Evolutionary conservation across 2,888 invertebrate species (phyloP), one percentile per base, ranked within the genome.

Genomic region (Trisateles emortualis): DNA sequence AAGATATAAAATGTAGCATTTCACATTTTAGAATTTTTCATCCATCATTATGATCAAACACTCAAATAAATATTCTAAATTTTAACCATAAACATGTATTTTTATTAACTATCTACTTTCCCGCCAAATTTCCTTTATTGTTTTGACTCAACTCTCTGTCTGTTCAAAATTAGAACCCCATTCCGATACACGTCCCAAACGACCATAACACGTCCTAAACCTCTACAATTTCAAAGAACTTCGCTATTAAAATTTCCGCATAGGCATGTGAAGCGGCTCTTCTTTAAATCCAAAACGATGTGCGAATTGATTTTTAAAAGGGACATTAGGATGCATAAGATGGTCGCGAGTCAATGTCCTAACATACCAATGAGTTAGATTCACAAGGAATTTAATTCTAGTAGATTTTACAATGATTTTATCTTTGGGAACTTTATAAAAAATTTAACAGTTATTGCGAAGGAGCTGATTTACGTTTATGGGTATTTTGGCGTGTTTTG

Each of bases 241-340:
- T 47, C 24, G 33, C 30, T 41, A 35, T 58, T 57, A 33, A 9
- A 26, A 24, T 46, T 39, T 55, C 39, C 33, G 17, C 54, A 24
- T 26, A 58, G 42, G 54, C 26, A 68, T 60, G 54, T 52, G 29
- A 30, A 38, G 29, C 41, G 36, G 42, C 47, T 36, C 29, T 19
- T 47, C 60, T 61, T 61, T 53, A 57, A 61, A 59, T 56, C 43
- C 30, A 50, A 42, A 52, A 14, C 14, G 47, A 58, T 54, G 67
- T 68, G 69, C 44, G 70, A 76, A 76, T 64, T 57, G 59, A 60
- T 70, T 68, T 43, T 50, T 62, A 66, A 68, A 64, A 69, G 60
- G 61, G 45, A 11, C 57, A 66, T 77, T 66, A 62, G 33, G 29
- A 78, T 78, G 69, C 76, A 40, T 35, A 30, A 42, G 42, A 17